Percentiles rank a stretch among this genome's conserved stretches.
Conservation (phyloP, 2,888 invertebrate genomes). For the Ischnura elegans region DNA sequence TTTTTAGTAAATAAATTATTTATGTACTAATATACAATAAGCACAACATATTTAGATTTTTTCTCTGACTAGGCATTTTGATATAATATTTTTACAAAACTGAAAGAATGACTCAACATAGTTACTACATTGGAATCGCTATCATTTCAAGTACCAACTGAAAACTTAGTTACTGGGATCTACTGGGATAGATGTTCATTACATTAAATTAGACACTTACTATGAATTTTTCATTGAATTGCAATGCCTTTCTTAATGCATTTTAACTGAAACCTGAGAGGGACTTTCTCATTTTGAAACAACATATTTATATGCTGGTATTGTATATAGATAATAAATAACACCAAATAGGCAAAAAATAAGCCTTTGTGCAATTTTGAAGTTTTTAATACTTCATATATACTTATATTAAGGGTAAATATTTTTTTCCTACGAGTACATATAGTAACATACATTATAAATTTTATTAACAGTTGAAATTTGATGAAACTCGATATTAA, state of each 20-base stretch:
- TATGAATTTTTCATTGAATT: slow-evolving; percentile 43
- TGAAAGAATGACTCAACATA: slow-evolving; percentile 22
- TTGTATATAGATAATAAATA: slow-evolving; percentile 2
- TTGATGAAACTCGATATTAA: slow-evolving; percentile 4
- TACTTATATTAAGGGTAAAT: slow-evolving; percentile 20
- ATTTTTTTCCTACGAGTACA: slow-evolving; percentile 43
- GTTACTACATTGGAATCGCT: background rate
- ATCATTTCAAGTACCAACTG: background rate
- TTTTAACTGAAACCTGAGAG: background rate
- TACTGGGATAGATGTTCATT: background rate
- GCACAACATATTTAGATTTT: slow-evolving; percentile 44
- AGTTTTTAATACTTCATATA: slow-evolving; percentile 28
- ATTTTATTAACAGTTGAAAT: slow-evolving; percentile 32
- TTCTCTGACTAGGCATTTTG: slow-evolving; percentile 44
- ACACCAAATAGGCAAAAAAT: slow-evolving; percentile 39
- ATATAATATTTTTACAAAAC: slow-evolving; percentile 52
- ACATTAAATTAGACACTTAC: background rate
- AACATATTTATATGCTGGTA: slow-evolving; percentile 39
- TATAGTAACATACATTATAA: background rate
- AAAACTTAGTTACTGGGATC: background rate
- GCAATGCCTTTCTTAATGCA: slow-evolving; percentile 24
- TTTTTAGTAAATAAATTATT: slow-evolving; percentile 37
- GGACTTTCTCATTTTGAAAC: slow-evolving; percentile 15
- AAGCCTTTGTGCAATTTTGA: slow-evolving; percentile 28
- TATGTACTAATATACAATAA: slow-evolving; percentile 42